phyloP scores from a whole-genome alignment of 2,797 vertebrate species.

The Leptoclinus maculatus region DNA sequence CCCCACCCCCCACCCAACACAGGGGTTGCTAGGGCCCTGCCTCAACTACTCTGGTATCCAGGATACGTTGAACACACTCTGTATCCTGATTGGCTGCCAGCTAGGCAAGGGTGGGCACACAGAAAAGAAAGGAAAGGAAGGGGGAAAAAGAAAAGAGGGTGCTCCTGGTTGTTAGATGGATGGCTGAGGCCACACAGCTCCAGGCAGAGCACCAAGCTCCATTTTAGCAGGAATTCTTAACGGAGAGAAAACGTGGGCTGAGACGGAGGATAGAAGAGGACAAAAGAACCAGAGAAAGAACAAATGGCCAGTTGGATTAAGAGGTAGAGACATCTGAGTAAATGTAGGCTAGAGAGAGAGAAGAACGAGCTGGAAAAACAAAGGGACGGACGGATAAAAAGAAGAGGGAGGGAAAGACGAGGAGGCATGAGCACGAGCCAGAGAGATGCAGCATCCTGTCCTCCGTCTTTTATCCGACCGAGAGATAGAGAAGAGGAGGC shows the following conservation, averaged over 20 bases:
- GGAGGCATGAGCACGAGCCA: slow-evolving; percentile 45
- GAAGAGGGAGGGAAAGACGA: slow-evolving; percentile 28
- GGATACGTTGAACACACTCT: slow-evolving; percentile 76
- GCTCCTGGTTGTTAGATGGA: slow-evolving; percentile 72
- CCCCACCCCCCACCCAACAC: slow-evolving; percentile 44
- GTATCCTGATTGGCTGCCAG: slow-evolving; percentile 79
- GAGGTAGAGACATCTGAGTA: slow-evolving; percentile 22
- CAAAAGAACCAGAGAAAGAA: not conserved
- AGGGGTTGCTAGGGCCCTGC: slow-evolving; percentile 76
- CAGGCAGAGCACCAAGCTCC: slow-evolving; percentile 59
- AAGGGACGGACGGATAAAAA: slow-evolving; percentile 32
- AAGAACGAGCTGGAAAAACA: slow-evolving; percentile 28
- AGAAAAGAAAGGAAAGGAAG: slow-evolving; percentile 32
- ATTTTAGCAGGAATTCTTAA: slow-evolving; percentile 64
- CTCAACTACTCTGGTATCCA: slow-evolving; percentile 83
- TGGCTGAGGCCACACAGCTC: slow-evolving; percentile 68
- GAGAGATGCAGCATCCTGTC: slow-evolving; percentile 51
- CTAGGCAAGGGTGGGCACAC: slow-evolving; percentile 58
- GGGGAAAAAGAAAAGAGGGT: slow-evolving; percentile 53
- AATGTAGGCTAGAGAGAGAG: slow-evolving; percentile 40
- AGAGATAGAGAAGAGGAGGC: slow-evolving; percentile 23
- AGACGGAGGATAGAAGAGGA: slow-evolving; percentile 18
- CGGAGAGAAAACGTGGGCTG: slow-evolving; percentile 36
- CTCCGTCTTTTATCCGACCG: slow-evolving; percentile 54
- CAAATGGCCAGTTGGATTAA: slow-evolving; percentile 5